Conservation (phyloP, 2,797 vertebrate genomes). For the Cynodonichthys magdalenae region DNA sequence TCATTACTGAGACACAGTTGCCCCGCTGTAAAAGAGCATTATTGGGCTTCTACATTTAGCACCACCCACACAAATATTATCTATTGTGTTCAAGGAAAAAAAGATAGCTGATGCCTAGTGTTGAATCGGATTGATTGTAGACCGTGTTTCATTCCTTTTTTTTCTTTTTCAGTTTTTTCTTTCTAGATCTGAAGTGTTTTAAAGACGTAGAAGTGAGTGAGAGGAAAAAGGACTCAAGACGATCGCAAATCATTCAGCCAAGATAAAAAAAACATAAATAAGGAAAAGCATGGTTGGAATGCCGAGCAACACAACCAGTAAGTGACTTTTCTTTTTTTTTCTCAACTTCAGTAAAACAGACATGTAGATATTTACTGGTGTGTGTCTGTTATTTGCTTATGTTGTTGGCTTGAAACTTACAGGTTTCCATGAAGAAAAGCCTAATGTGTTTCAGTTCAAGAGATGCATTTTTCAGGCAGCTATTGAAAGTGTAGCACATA, state of each 20-base stretch:
- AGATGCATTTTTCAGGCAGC: background rate
- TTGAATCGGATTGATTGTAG: slow-evolving; percentile 7
- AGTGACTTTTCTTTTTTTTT: slow-evolving; percentile 26
- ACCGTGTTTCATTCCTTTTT: background rate
- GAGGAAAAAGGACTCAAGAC: slow-evolving; percentile 16
- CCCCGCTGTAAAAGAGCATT: slow-evolving; percentile 31
- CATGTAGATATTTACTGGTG: slow-evolving; percentile 5
- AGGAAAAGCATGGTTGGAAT: slow-evolving; percentile 71
- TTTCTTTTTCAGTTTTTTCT: background rate
- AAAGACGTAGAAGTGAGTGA: background rate
- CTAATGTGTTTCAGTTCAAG: background rate
- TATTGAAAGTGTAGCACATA: slow-evolving; percentile 37
- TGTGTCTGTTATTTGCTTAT: background rate
- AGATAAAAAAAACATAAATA: slow-evolving; percentile 1
- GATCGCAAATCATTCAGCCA: slow-evolving; percentile 1
- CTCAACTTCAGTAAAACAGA: background rate
- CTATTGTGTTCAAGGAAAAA: background rate
- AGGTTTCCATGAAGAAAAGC: slow-evolving; percentile 20
- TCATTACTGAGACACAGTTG: slow-evolving; percentile 38
- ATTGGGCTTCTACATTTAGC: slow-evolving; percentile 37
- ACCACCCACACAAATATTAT: slow-evolving; percentile 31
- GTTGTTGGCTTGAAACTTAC: background rate
- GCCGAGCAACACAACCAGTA: slow-evolving; percentile 67
- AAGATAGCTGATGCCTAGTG: slow-evolving; percentile 16
- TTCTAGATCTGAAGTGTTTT: background rate